Percentiles rank a stretch among this genome's conserved stretches.
Evolutionary conservation across 2,888 invertebrate genomes (phyloP).

Genomic region (Rhorus exstirpatorius): DNA sequence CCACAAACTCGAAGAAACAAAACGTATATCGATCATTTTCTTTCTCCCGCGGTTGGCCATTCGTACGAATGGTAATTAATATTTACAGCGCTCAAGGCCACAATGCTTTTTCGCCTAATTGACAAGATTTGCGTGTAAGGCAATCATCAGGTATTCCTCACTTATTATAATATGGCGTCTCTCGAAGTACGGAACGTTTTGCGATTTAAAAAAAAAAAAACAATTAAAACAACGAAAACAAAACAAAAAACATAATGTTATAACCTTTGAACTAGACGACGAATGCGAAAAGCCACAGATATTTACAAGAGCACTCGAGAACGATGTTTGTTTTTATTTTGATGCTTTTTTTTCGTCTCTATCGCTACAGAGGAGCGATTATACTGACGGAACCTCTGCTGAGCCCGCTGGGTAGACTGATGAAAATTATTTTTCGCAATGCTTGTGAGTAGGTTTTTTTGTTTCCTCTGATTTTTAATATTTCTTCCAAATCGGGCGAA

Average conservation of each 20-base stretch:
- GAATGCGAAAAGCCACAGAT: slow-evolving; percentile 61
- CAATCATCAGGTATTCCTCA: slow-evolving; percentile 60
- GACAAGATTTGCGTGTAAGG: slow-evolving; percentile 69
- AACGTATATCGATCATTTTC: neutral
- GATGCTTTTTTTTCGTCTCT: slow-evolving; percentile 1
- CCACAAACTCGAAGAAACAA: neutral
- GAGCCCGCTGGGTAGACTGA: slow-evolving; percentile 30
- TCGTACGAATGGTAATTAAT: slow-evolving; percentile 44
- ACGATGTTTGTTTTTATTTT: slow-evolving; percentile 14
- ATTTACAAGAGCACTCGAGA: slow-evolving; percentile 49
- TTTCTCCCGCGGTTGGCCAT: slow-evolving; percentile 26
- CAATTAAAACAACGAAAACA: neutral
- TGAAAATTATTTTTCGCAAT: neutral
- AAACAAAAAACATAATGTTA: neutral
- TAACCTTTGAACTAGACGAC: slow-evolving; percentile 26
- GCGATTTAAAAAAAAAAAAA: slow-evolving; percentile 15
- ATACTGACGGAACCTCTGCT: slow-evolving; percentile 19
- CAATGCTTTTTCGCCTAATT: slow-evolving; percentile 68
- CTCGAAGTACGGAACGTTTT: slow-evolving; percentile 62
- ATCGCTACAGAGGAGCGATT: slow-evolving; percentile 18
- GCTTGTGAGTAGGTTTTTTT: neutral
- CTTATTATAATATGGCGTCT: slow-evolving; percentile 53
- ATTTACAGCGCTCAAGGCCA: slow-evolving; percentile 67
- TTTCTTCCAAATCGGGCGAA: slow-evolving; percentile 30
- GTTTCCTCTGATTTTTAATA: neutral